Base-by-base conservation (phyloP, 2,797 vertebrate genomes). In the Echiichthys vipera region DNA sequence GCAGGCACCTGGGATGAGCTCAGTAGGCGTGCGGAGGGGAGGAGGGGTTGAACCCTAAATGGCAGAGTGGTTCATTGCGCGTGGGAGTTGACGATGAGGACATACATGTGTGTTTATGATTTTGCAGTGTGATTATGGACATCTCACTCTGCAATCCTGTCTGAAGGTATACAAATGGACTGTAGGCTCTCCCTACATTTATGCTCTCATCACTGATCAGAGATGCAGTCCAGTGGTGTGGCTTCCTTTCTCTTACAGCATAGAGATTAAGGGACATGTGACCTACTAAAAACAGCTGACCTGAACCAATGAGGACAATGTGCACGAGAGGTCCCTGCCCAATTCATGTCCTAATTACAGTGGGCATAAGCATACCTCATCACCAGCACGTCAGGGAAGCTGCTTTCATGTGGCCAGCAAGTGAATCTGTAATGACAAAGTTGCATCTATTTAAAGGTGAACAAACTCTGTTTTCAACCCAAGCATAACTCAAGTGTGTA, bases 1-100 rank as follows among this genome's bases (percentile, higher is more conserved):
- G 81, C 85, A 78, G 86, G 91, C 91, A 94, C 93, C 94, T 94
- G 93, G 84, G 84, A 90, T 86, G 91, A 92, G 89, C 77, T 83
- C 59, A 74, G 89, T 91, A 64, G 89, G 92, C 77, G 88, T 78
- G 47, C 69, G 83, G 49, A 47, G 73, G 47, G 46, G 68, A 70
- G 51, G 25, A 50, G 70, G 78, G 78, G 71, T 62, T 90, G 84
- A 91, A 84, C 88, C 83, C 73, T 78, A 68, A 83, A 84, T 73
- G 78, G 84, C 51, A 67, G 71, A 80, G 81, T 66, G 77, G 65
- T 73, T 83, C 81, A 46, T 29, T 73, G 80, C 53, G 78, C 42
- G 88, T 89, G 86, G 90, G 92, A 74, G 88, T 47, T 74, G 56
- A 57, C 6, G 20, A 36, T 42, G 57, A 77, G 67, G 50, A 45